Evolutionary conservation across 2,888 invertebrate genomes (phyloP), one percentile per base, ranked within the genome.

Genomic region (Stomorhina lunata): DNA sequence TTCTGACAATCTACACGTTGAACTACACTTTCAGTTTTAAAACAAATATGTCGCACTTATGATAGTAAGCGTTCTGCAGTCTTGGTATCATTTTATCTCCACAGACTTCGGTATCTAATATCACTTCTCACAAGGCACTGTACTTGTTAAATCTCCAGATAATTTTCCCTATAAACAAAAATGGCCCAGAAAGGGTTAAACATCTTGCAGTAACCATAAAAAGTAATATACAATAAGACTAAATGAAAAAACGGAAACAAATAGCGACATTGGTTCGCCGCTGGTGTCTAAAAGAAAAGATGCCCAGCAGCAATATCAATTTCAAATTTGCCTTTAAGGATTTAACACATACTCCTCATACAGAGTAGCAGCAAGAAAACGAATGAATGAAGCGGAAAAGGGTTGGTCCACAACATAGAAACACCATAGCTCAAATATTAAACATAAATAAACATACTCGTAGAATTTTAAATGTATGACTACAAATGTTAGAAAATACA

Each of bases 241-340:
- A 61, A 55, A 71, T 83, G 84, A 75, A 87, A 82, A 82, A 85
- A 71, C 69, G 80, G 78, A 84, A 88, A 86, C 85, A 86, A 84
- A 85, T 80, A 84, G 85, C 84, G 86, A 86, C 86, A 81, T 79
- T 73, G 83, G 79, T 81, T 73, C 77, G 79, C 75, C 73, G 53
- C 80, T 77, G 77, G 57, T 80, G 83, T 77, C 80, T 73, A 80
- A n/a, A 59, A 65, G 72, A 61, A 73, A 73, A 37, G 77, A 66
- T 73, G 73, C 77, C 84, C 83, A 80, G 73, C 76, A 81, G 82
- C 78, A 86, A 86, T 90, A 89, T 90, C 72, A 73, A 68, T 80
- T 73, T 73, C 79, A 61, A 80, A 80, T 80, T 80, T 80, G 59
- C 65, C 66, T 73, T 66, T 43, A 59, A 66, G 72, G 50, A 65